Conservation (phyloP, 2,113 vertebrate genomes). For the Bos taurus region ARS-UCD2.0 NC_037351.1:3318001-3318500, state of each 20-base stretch:
- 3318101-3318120: background rate
- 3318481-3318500: background rate
- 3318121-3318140: slow-evolving; percentile 14
- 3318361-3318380: too few relatives aligned
- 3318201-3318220: background rate
- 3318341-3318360: background rate
- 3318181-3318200: background rate
- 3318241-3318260: background rate
- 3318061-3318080: slow-evolving; percentile 36
- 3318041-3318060: background rate
- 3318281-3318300: fast-evolving
- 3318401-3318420: fast-evolving
- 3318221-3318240: background rate
- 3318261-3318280: fast-evolving
- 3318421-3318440: fast-evolving
- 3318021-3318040: background rate
- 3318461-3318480: background rate
- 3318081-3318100: slow-evolving; percentile 4
- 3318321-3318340: fast-evolving
- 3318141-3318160: background rate
- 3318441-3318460: background rate
- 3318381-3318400: fast-evolving
- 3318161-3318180: background rate
- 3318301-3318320: background rate
- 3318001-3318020: background rate